Evolutionary conservation across 2,888 invertebrate genomes (phyloP), one percentile per base, ranked within the genome.

Genomic region (Ganaspis brasiliensis): DNA sequence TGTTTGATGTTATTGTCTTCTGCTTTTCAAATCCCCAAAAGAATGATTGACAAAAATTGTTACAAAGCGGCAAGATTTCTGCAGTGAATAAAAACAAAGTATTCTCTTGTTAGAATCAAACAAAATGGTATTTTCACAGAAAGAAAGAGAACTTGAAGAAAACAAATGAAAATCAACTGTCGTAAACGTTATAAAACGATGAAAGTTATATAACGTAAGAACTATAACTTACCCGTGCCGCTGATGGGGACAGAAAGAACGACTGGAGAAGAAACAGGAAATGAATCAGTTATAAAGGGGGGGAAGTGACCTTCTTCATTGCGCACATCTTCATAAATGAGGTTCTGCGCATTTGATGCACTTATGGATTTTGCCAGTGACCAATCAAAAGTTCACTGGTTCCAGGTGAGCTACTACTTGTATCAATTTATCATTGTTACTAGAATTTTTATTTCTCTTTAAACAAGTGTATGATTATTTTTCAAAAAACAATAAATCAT

Each of bases 201-300:
- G 10, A 67, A 67, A 14, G 10, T 45, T 45, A 40, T 10, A 37
- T 14, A 31, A 35, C 24, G 21, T 57, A 56, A 16, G 71, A 37
- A 45, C 73, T 73, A 73, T 73, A 63, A 88, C 89, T 84, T 86
- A 90, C 90, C 87, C 84, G 87, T 85, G 83, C 87, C 87, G 86
- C 84, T 78, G 81, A 78, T 86, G 82, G 85, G 86, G 85, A 89
- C 88, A 87, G 89, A 90, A 90, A 90, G 90, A 86, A 87, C 74
- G 63, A 35, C 59, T 59, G 14, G n/a, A 57, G 76, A 76, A 75
- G 79, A 77, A 74, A 78, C 77, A 82, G 67, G 67, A 67, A 67
- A 45, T 67, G 63, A 63, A 6, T 40, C 63, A 45, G 40, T 67
- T 67, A 79, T 78, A 75, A 55, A 14, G 26, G 24, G 67, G 26